Percentiles rank a stretch among this genome's conserved stretches.
Evolutionary conservation across 2,888 invertebrate genomes (phyloP).

Genomic region (Atethmia centrago): DNA sequence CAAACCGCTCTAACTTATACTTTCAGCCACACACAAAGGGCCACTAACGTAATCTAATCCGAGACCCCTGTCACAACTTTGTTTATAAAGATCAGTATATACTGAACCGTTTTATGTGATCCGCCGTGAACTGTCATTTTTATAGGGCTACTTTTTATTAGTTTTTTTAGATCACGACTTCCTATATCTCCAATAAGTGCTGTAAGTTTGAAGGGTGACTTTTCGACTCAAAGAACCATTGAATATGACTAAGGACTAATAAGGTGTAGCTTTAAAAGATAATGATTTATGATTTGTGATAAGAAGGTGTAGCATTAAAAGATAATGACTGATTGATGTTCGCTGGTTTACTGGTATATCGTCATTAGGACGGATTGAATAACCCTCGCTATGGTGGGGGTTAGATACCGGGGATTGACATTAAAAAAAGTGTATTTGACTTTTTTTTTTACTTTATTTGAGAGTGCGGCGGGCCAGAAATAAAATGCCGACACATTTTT

Average conservation of each 20-base stretch:
- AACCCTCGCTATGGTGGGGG: too few species aligned
- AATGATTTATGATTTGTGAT: too few species aligned
- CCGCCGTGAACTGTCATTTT: slow-evolving; percentile 56
- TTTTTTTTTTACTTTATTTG: too few species aligned
- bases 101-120: slow-evolving; percentile 55
- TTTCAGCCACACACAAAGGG: slow-evolving; percentile 16
- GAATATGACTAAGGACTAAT: neutral
- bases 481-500: too few species aligned
- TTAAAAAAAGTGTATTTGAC: too few species aligned
- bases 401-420: too few species aligned
- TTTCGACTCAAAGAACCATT: slow-evolving; percentile 1
- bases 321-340: neutral
- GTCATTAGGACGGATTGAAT: too few species aligned
- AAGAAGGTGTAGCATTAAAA: neutral
- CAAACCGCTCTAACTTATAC: slow-evolving; percentile 19
- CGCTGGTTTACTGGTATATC: neutral
- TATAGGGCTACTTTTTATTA: slow-evolving; percentile 59
- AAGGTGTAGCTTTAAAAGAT: neutral
- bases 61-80: slow-evolving; percentile 62
- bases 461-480: too few species aligned
- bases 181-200: slow-evolving; percentile 22
- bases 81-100: slow-evolving; percentile 61
- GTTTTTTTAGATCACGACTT: slow-evolving; percentile 42
- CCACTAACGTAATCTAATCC: slow-evolving; percentile 64
- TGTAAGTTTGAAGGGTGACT: neutral